A percentile compares a stretch with the other conserved stretches of the same genome.
These are phyloP conservation scores for Charadrius vociferus DNA, from an alignment of 2,113 vertebrate genomes.

Conservation along the genomic window DNA sequence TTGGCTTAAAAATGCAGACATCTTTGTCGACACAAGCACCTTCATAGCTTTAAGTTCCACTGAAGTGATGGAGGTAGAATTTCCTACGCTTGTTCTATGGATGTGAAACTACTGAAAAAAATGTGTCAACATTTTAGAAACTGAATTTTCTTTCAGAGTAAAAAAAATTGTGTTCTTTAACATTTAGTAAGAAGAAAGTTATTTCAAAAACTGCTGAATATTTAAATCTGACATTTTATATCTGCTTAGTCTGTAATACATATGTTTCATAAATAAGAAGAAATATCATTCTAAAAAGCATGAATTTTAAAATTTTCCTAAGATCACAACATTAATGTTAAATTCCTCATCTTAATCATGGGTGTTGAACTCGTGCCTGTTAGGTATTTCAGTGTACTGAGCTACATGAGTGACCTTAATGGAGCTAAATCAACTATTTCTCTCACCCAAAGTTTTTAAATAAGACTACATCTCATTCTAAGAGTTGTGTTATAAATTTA, in stretches of 20 bases:
- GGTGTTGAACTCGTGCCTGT: fast-evolving
- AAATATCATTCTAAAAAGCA: background rate
- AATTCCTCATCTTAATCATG: background rate
- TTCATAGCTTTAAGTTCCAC: background rate
- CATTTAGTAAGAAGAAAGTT: background rate
- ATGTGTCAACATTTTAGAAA: background rate
- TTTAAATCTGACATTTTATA: slow-evolving; percentile 27
- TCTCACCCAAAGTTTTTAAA: background rate
- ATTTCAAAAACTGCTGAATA: background rate
- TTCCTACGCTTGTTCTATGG: background rate
- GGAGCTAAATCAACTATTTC: background rate
- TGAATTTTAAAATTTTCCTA: background rate
- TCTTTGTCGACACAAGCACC: background rate
- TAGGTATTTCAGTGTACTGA: background rate
- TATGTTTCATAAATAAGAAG: background rate
- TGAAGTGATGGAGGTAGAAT: background rate
- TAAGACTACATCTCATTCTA: background rate
- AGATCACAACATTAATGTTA: background rate
- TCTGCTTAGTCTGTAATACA: background rate
- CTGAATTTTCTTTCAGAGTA: background rate
- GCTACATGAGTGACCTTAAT: background rate
- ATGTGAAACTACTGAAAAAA: background rate
- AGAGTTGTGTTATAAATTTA: background rate
- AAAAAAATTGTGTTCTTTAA: background rate
- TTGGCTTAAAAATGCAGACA: background rate